These are phyloP conservation scores for Atherix ibis DNA, from an alignment of 2,888 invertebrate genomes.

Conservation along the genomic window DNA sequence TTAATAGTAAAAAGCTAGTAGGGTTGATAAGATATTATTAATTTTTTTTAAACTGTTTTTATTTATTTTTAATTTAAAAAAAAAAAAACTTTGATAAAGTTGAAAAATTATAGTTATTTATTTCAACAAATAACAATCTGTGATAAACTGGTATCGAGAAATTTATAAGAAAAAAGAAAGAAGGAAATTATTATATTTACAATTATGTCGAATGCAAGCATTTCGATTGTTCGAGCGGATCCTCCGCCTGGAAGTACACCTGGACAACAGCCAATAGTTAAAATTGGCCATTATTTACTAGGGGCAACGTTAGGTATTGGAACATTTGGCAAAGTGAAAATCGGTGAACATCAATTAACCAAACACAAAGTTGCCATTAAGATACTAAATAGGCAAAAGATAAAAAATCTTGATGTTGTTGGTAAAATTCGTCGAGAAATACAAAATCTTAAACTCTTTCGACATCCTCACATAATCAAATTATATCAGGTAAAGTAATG, in stretches of 20 bases:
- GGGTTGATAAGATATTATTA: no score
- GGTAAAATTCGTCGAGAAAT: conserved; percentile 98
- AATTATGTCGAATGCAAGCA: conserved; percentile 10
- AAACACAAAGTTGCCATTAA: conserved; percentile 98
- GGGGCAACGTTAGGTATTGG: conserved; percentile 82
- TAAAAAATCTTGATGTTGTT: conserved; percentile 97
- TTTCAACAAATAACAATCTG: no score
- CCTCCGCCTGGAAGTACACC: conserved; percentile 5
- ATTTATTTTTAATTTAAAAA: no score
- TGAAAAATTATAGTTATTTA: no score
- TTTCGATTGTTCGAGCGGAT: conserved; percentile 9
- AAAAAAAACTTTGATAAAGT: no score
- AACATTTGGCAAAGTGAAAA: conserved; percentile 99
- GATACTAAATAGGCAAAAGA: conserved; percentile 95
- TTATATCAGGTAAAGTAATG: conserved; percentile 69
- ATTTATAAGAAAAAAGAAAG: no score
- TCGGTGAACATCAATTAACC: conserved; percentile 93
- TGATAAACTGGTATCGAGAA: no score
- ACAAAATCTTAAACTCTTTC: conserved; percentile 96
- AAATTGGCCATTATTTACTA: conserved; percentile 91
- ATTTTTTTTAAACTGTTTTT: no score
- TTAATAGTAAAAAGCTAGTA: no score
- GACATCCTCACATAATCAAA: conserved; percentile 99
- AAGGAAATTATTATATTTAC: no score
- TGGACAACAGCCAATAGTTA: conserved; percentile 59